Evolutionary conservation across 2,888 invertebrate species (phyloP).

Genomic region (Netelia fuscicornis): DNA sequence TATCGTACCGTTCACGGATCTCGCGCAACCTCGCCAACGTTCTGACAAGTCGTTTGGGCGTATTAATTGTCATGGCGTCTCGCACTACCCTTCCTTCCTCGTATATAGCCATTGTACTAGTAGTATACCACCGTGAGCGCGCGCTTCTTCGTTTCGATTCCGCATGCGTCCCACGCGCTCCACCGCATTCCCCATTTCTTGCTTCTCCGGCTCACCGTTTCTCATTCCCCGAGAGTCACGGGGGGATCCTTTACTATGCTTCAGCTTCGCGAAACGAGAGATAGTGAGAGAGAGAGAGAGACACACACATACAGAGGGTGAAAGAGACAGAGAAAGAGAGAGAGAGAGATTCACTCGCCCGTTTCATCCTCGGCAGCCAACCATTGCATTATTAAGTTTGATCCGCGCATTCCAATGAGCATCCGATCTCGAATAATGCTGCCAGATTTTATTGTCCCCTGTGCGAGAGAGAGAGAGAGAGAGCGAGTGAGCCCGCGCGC

Average conservation of each 20-base stretch:
- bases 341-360: conserved; percentile 44
- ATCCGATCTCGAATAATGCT: conserved; percentile 82
- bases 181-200: conserved; percentile 70
- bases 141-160: conserved; percentile 66
- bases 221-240: conserved; percentile 56
- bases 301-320: too few relatives aligned
- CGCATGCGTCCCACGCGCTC: conserved; percentile 77
- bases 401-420: conserved; percentile 82
- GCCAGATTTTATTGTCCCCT: conserved; percentile 81
- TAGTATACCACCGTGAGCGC: conserved; percentile 58
- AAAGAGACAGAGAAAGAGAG: conserved; percentile 6
- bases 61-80: conserved; percentile 66
- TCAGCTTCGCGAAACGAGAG: conserved; percentile 29
- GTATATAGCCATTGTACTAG: conserved; percentile 13
- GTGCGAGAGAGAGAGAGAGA: conserved; percentile 28
- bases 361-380: conserved; percentile 65
- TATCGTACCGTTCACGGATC: neutral
- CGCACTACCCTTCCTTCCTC: conserved; percentile 14
- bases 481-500: conserved; percentile 46
- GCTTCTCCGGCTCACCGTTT: conserved; percentile 72
- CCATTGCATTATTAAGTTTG: conserved; percentile 82
- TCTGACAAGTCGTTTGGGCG: conserved; percentile 61
- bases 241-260: conserved; percentile 25
- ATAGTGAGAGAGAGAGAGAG: conserved; percentile 5
- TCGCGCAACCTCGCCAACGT: conserved; percentile 18